Conservation (phyloP, 2,113 vertebrate genomes). For the Cygnus buccinator region DNA sequence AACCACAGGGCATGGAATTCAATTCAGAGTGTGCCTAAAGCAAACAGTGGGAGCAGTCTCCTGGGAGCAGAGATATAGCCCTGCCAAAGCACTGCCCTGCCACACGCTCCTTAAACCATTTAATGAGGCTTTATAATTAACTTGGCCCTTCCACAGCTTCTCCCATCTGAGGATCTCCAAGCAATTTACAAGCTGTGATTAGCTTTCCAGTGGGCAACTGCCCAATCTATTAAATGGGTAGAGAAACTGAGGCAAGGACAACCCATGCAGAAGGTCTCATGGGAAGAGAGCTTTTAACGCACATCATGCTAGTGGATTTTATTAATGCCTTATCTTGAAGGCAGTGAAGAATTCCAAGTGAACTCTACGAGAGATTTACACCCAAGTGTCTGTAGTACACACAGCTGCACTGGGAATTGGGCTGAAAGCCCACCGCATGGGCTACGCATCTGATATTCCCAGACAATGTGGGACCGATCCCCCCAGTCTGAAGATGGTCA, state of each 20-base stretch:
- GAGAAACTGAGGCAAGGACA: conserved; percentile 33
- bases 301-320: not conserved
- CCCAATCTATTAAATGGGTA: not conserved
- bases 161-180: conserved; percentile 49
- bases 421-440: not conserved
- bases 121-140: conserved; percentile 58
- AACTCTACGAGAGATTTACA: not conserved
- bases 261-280: not conserved
- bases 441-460: not conserved
- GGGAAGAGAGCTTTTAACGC: not conserved
- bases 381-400: not conserved
- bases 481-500: not conserved
- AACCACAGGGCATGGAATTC: not conserved
- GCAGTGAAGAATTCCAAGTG: not conserved
- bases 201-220: not conserved
- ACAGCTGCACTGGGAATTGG: not conserved
- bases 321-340: not conserved
- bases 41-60: not conserved
- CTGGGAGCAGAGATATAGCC: not conserved
- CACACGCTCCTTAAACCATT: conserved; percentile 11
- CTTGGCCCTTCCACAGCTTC: conserved; percentile 56
- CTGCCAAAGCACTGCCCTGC: conserved; percentile 30
- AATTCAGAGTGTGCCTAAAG: not conserved
- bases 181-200: conserved; percentile 8
- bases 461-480: not conserved